These are phyloP conservation scores for Eudasyphora cyanicolor DNA, from an alignment of 2,888 invertebrate genomes.

Conservation along the genomic window DNA sequence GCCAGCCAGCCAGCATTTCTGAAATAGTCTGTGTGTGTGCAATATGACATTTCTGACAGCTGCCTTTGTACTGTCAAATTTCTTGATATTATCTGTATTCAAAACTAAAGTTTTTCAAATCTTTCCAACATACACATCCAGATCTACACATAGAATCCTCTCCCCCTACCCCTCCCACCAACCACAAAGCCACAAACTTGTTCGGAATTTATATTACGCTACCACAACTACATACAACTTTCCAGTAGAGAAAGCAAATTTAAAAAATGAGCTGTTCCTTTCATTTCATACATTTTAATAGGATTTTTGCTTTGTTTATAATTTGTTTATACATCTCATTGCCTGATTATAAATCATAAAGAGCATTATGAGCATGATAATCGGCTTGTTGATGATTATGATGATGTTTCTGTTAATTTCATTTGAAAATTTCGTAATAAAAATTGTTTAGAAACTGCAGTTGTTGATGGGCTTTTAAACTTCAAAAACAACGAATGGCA, in stretches of 20 bases:
- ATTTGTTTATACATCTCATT: constrained; percentile 25
- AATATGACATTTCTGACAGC: constrained; percentile 62
- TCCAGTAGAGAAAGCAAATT: not conserved
- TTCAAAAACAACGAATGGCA: not conserved
- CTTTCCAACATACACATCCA: not conserved
- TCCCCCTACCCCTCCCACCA: not conserved
- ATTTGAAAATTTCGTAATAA: constrained; percentile 28
- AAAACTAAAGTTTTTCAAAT: constrained; percentile 16
- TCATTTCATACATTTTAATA: constrained; percentile 9
- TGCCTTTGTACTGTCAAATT: constrained; percentile 64
- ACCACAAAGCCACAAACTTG: not conserved
- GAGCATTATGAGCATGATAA: not conserved
- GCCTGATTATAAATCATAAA: constrained; percentile 24
- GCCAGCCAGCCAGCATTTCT: too few relatives aligned
- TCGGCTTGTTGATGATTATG: not conserved
- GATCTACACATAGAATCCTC: not conserved
- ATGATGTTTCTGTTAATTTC: constrained; percentile 25
- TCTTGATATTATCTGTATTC: constrained; percentile 15
- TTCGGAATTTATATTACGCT: constrained; percentile 1
- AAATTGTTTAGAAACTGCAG: constrained; percentile 6
- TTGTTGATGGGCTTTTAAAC: constrained; percentile 12
- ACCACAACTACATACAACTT: not conserved
- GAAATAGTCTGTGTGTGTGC: too few relatives aligned
- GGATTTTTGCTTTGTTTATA: constrained; percentile 19
- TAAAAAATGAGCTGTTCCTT: not conserved